Evolutionary conservation across 1,140 invertebrate genomes (phyloP).

Genomic region (Anoplophora glabripennis): DNA sequence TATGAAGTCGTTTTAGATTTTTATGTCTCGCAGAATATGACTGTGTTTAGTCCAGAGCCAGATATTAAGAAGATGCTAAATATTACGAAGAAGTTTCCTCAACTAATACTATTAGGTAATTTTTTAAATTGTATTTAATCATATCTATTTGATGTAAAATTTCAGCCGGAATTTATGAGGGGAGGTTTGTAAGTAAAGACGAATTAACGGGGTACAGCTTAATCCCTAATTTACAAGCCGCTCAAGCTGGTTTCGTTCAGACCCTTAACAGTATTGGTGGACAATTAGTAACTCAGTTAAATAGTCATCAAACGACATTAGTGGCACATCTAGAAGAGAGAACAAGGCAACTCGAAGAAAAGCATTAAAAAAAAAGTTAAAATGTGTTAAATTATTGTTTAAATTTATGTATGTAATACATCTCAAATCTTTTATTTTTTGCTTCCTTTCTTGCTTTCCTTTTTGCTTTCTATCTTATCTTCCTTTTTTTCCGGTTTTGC

Average conservation of each 20-base stretch:
- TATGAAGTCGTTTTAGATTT: slow-evolving; percentile 60
- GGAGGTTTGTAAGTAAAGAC: slow-evolving; percentile 61
- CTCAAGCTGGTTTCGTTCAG: slow-evolving; percentile 61
- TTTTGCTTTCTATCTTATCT: slow-evolving; percentile 20
- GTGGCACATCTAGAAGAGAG: slow-evolving; percentile 53
- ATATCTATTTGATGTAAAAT: neutral
- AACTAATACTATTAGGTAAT: slow-evolving; percentile 63
- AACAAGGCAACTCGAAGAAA: slow-evolving; percentile 38
- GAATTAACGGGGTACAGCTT: slow-evolving; percentile 63
- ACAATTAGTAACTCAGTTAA: slow-evolving; percentile 62
- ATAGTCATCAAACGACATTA: slow-evolving; percentile 63
- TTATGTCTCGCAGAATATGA: slow-evolving; percentile 57
- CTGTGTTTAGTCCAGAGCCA: slow-evolving; percentile 63
- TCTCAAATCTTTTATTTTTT: slow-evolving; percentile 21
- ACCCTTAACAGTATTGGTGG: slow-evolving; percentile 61
- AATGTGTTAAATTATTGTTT: slow-evolving; percentile 1
- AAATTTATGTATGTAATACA: slow-evolving; percentile 12
- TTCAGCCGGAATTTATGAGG: slow-evolving; percentile 67
- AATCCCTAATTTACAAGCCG: slow-evolving; percentile 59
- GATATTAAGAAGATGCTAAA: slow-evolving; percentile 57
- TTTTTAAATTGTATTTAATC: neutral
- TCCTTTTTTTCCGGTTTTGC: slow-evolving; percentile 20
- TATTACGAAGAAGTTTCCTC: slow-evolving; percentile 59
- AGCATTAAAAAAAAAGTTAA: slow-evolving; percentile 18
- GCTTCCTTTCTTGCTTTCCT: slow-evolving; percentile 17